These are phyloP conservation scores for Hipparchia sbordonii DNA, from an alignment of 2,888 invertebrate species.

Conservation along the genomic window DNA sequence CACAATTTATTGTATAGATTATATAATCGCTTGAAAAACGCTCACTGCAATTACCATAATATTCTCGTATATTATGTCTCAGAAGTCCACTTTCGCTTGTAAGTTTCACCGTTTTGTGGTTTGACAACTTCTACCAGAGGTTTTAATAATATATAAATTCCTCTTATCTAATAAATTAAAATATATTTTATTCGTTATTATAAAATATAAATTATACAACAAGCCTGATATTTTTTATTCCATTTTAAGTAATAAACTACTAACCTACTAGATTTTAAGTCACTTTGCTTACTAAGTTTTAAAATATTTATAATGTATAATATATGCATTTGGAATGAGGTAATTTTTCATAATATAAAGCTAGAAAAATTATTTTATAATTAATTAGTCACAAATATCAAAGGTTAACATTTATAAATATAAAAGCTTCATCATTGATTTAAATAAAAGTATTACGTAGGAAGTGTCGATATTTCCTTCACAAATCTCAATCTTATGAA, in stretches of 20 bases:
- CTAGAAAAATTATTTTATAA: neutral
- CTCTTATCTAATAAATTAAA: conserved; percentile 33
- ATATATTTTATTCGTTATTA: neutral
- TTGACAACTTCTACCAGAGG: conserved; percentile 27
- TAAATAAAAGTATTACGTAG: neutral
- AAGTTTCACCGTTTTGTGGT: conserved; percentile 35
- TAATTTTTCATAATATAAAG: neutral
- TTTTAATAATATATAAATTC: conserved; percentile 39
- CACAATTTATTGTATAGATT: conserved; percentile 40
- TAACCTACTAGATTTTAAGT: too few species aligned
- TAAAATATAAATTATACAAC: neutral
- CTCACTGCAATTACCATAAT: conserved; percentile 58
- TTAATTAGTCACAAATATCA: neutral
- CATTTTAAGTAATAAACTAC: too few species aligned
- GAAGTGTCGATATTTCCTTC: neutral
- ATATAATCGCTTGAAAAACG: conserved; percentile 62
- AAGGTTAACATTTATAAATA: neutral
- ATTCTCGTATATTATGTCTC: conserved; percentile 49
- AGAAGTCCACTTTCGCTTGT: conserved; percentile 63
- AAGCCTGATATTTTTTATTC: neutral
- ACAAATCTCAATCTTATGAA: neutral
- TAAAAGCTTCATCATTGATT: neutral
- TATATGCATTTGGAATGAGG: neutral
- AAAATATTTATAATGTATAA: neutral
- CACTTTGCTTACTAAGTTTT: neutral